phyloP scores from a whole-genome alignment of 2,113 vertebrate genomes.

The Dicrurus megarhynchus region DNA sequence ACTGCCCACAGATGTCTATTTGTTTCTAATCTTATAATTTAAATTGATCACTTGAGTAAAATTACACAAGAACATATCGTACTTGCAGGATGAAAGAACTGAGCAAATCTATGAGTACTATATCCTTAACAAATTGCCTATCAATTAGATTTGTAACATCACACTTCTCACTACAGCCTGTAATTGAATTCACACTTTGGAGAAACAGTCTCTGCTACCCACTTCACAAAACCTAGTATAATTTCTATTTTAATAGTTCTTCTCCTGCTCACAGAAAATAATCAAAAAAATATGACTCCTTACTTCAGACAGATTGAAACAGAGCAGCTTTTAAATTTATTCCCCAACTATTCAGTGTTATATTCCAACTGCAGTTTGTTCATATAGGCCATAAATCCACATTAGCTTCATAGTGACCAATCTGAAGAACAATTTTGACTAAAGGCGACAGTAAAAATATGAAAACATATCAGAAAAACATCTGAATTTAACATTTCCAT shows the following conservation, averaged over 20 bases:
- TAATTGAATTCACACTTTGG: constrained; percentile 6
- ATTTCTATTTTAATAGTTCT: background rate
- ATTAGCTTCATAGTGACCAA: background rate
- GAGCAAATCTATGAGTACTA: background rate
- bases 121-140: background rate
- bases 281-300: background rate
- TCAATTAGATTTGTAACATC: constrained; percentile 31
- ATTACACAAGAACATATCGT: background rate
- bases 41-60: constrained; percentile 6
- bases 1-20: background rate
- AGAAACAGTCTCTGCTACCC: background rate
- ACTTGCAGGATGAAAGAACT: background rate
- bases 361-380: background rate
- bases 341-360: background rate
- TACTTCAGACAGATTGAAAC: background rate
- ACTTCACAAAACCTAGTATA: background rate
- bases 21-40: background rate
- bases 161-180: background rate
- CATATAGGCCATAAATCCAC: background rate
- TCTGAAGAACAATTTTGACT: background rate
- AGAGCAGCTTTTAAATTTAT: background rate
- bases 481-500: background rate
- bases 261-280: background rate
- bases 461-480: background rate
- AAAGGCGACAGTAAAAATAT: background rate